Conservation (phyloP, 2,113 vertebrate species). For the Phrynocephalus versicolor region DNA sequence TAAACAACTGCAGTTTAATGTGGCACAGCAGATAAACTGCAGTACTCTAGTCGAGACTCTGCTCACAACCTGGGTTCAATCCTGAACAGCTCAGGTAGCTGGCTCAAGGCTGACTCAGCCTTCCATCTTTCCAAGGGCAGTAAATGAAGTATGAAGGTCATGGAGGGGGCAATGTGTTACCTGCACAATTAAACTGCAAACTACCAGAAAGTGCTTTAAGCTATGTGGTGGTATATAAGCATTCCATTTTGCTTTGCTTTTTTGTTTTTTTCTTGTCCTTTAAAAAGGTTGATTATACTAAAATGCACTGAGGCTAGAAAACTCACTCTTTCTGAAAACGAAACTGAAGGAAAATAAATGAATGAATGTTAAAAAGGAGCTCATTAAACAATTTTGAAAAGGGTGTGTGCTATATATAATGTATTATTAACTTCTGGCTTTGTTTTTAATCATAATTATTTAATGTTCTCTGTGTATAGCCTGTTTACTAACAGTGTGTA, state of each 20-base stretch:
- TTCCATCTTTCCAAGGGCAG: too few species aligned
- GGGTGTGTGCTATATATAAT: neutral
- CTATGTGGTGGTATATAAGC: too few species aligned
- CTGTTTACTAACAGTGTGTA: neutral
- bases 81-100: too few species aligned
- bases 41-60: too few species aligned
- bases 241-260: neutral
- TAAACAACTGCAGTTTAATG: too few species aligned
- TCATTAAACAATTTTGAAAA: rapidly evolving
- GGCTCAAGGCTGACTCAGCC: too few species aligned
- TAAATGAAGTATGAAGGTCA: too few species aligned
- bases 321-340: rapidly evolving
- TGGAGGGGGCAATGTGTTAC: too few species aligned
- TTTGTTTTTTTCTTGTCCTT: neutral
- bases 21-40: too few species aligned
- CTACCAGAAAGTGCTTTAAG: too few species aligned
- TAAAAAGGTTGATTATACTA: neutral
- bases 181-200: too few species aligned
- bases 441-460: neutral
- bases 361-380: neutral
- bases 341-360: neutral
- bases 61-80: too few species aligned
- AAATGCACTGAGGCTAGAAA: neutral
- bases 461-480: neutral
- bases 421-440: neutral